Evolutionary conservation across 2,888 invertebrate species (phyloP), one percentile per base, ranked within the genome.

Genomic region (Chrysina gloriosa): DNA sequence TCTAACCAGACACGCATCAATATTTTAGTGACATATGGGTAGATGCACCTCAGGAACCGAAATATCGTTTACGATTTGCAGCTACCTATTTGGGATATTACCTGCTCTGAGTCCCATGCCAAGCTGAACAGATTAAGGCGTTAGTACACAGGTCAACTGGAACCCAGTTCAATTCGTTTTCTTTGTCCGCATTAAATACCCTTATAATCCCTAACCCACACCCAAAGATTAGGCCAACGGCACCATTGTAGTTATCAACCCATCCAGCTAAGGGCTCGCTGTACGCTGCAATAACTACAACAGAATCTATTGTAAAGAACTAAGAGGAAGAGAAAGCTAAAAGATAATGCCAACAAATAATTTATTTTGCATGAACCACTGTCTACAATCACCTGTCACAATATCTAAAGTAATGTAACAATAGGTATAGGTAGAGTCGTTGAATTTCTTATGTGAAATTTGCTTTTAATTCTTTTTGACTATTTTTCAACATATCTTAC

Each of bases 161-260:
- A 25, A 84, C 79, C n/a, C 82, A 73, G 72, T 83, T 81, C 3
- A 78, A 78, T 64, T 71, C 76, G 21, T 77, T 73, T 23, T 76
- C 45, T 27, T 67, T 68, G 63, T 81, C 74, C 7, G 77, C 71
- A 19, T 76, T 71, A 1, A 81, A 63, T 2, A 79, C 78, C 68
- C 82, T 77, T 56, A 90, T 78, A 2, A 90, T 80, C 11, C 90
- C 90, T 70, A 87, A 86, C 19, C 88, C 86, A 7, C 82, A 80
- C 2, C 83, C 84, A 7, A 84, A 81, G 11, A 81, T 63, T 50
- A 79, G 77, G 52, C 83, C 83, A 2, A 81, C 77, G 29, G 82
- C 80, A 9, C 90, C 90, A 77, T 88, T 89, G 67, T 87, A 82
- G 76, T 89, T 90, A 78, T 90, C 90, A 52, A 88, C 85, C 90